phyloP scores from a whole-genome alignment of 1,140 invertebrate species.

The Pogonomyrmex californicus region DNA sequence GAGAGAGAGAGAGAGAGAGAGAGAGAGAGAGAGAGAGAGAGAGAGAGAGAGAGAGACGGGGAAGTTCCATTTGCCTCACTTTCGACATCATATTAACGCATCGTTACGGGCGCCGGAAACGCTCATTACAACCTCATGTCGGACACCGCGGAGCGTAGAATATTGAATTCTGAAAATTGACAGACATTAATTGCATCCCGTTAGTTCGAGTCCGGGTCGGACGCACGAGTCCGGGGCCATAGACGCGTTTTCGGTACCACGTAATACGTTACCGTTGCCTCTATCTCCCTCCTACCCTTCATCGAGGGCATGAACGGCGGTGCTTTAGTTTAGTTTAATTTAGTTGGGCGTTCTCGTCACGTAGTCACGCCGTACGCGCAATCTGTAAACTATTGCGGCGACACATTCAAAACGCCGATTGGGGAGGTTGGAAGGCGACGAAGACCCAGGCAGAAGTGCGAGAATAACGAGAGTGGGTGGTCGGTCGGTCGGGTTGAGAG shows the following conservation, averaged over 20 bases:
- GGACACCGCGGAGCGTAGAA: conserved; percentile 33
- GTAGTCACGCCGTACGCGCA: conserved; percentile 18
- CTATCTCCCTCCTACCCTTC: conserved; percentile 1
- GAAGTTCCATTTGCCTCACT: conserved; percentile 24
- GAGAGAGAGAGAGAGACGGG: no score
- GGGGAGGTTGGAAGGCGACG: neutral
- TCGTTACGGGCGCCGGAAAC: neutral
- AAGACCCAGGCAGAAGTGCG: neutral
- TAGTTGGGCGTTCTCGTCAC: conserved; percentile 60
- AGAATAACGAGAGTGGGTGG: conserved; percentile 17
- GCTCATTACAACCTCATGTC: conserved; percentile 43
- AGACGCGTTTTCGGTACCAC: conserved; percentile 57
- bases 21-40: no score
- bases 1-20: neutral
- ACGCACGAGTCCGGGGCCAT: conserved; percentile 30
- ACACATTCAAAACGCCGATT: conserved; percentile 50
- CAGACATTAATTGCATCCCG: conserved; percentile 63
- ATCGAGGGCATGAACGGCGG: conserved; percentile 5
- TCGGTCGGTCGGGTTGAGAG: neutral
- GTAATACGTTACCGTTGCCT: conserved; percentile 29
- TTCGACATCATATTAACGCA: conserved; percentile 40
- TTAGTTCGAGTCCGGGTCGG: conserved; percentile 56
- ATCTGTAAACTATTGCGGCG: conserved; percentile 36
- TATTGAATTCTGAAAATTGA: conserved; percentile 65
- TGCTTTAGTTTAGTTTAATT: conserved; percentile 62